These are phyloP conservation scores for Syngnathoides biaculeatus DNA, from an alignment of 2,113 vertebrate species.

Conservation along the genomic window DNA sequence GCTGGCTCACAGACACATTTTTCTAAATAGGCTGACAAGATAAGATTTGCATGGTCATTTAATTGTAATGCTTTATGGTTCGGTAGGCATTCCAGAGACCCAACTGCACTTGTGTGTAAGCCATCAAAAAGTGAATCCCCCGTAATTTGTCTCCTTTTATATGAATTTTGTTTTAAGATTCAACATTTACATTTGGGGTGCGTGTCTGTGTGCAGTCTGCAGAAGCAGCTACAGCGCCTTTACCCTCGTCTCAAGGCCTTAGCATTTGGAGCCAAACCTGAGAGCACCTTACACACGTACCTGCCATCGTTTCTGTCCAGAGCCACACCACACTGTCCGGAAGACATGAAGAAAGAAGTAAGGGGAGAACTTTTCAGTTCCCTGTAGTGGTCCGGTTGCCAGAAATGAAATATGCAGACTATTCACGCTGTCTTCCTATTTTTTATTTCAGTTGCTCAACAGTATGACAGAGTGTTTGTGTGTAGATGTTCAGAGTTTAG, in stretches of 20 bases:
- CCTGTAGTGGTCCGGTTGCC: too few relatives aligned
- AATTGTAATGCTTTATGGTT: too few relatives aligned
- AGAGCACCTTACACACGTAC: conserved; percentile 84
- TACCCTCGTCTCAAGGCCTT: conserved; percentile 91
- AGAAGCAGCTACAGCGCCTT: conserved; percentile 87
- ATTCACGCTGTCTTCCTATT: neutral
- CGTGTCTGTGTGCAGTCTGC: conserved; percentile 72
- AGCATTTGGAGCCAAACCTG: conserved; percentile 85
- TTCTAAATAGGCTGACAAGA: too few relatives aligned
- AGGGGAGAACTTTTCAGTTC: conserved; percentile 9
- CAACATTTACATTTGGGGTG: neutral
- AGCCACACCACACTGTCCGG: conserved; percentile 80
- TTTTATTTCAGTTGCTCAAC: conserved; percentile 78
- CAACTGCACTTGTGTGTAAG: too few relatives aligned
- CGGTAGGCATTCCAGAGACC: too few relatives aligned
- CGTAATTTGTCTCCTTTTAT: too few relatives aligned
- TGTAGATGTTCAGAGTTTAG: conserved; percentile 82
- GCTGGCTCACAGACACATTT: too few relatives aligned
- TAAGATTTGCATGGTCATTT: too few relatives aligned
- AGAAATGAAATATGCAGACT: neutral
- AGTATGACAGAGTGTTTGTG: conserved; percentile 87
- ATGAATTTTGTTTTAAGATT: neutral
- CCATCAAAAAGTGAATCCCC: too few relatives aligned
- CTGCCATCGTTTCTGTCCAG: conserved; percentile 95
- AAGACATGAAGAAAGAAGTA: conserved; percentile 89